Evolutionary conservation across 2,113 vertebrate genomes (phyloP), one percentile per base, ranked within the genome.

Genomic region (Camelus bactrianus): DNA sequence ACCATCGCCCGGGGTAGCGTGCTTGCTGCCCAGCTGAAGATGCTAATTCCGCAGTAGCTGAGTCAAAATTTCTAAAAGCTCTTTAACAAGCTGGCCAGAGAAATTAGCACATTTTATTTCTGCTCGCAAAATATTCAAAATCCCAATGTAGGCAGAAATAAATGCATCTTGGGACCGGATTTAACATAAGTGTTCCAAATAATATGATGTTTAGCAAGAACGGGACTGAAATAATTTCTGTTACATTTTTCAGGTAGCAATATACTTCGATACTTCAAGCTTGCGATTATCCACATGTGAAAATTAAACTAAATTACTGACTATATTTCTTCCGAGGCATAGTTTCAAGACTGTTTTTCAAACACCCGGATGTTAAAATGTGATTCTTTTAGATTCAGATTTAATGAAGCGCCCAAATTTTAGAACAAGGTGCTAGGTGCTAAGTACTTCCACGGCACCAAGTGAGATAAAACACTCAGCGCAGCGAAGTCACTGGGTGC

Each of bases 61-160:
- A 98, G 93, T 98, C 94, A 96, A 80, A 73, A 93, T 93, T 97
- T 97, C 90, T 92, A 38, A 95, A 97, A 91, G 92, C 60, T 79
- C 60, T 96, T 91, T 94, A 97, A 97, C 82, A 97, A 96, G 89
- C 91, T 95, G 91, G 70, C 89, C 80, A 94, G 46, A 13, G 92
- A 96, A 94, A 98, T 96, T 50, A 98, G 96, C 26, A 88, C 42
- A 91, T 88, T 97, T 96, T 95, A 62, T 91, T 79, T 91, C 82
- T 96, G 96, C 91, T 98, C 85, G 94, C 79, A 97, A 97, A 97
- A 97, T 87, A 95, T 50, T 93, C 88, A 97, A 97, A 96, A 84
- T 88, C 69, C 92, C 79, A 84, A 94, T 96, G 81, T 77, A 97
- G 26, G 72, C 83, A 95, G 81, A 96, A 95, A 91, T 84, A 72